Base-by-base conservation (phyloP, 2,888 invertebrate genomes). In the Cheilosia pagana region DNA sequence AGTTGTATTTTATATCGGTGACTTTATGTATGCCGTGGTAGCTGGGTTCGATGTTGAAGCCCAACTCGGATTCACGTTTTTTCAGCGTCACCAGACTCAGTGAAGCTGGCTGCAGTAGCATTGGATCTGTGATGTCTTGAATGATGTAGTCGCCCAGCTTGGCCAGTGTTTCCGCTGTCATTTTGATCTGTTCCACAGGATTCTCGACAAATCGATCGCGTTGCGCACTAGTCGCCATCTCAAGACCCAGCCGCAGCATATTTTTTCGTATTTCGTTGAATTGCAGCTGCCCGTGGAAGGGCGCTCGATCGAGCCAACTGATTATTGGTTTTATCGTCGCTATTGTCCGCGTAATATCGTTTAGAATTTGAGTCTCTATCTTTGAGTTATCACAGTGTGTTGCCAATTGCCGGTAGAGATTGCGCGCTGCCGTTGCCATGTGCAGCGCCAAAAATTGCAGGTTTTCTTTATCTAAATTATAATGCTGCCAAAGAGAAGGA, bases 71-170 rank as follows among this genome's bases (percentile, higher is more conserved):
- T 88, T 95, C 96, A 39, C 95, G 95, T 91, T 97, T 97, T 88
- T 96, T 96, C 86, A 98, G 93, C 52, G 96, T 95, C 43, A 98
- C 97, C 83, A 97, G 93, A 92, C 97, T 97, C 86, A 99, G 93
- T n/a, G 96, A 95, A 1, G 98, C 96, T 7, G 98, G 98, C 92
- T 98, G 98, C 82, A 99, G 93, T 87, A 98, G 95, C 93, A 97
- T 94, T 3, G 98, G 97, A 93, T 99, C 98, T 75, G 94, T 94
- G 88, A 96, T 95, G 89, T 97, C 96, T 93, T 96, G 96, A 89
- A 98, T 95, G 86, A 98, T 95, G 89, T 95, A 95, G 92, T 98
- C 97, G 57, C 97, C 97, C 81, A 96, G 92, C 87, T 95, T 94
- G 5, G 96, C 95, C 85, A 98, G 92, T 88, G 95, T 94, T 86